Conservation (phyloP, 1,140 invertebrate genomes). For the Brachionus plicatilis region DNA sequence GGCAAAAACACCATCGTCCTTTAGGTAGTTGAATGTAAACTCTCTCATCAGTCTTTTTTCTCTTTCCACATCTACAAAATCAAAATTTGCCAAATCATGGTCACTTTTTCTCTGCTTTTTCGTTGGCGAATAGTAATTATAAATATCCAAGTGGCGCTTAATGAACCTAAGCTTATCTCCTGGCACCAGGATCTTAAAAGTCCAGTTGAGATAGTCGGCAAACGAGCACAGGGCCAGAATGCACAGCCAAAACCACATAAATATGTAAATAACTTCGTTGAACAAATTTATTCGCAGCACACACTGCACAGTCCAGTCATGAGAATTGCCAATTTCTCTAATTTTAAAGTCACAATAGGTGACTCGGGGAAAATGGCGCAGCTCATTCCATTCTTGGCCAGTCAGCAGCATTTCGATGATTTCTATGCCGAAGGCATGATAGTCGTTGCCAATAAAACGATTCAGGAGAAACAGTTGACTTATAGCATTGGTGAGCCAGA, state of each 20-base stretch:
- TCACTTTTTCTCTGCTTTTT: background rate
- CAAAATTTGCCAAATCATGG: background rate
- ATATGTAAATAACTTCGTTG: conserved; percentile 38
- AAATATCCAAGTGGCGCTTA: conserved; percentile 25
- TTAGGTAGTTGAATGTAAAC: conserved; percentile 37
- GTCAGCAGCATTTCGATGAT: conserved; percentile 53
- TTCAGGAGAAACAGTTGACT: conserved; percentile 60
- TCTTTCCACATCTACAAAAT: conserved; percentile 10
- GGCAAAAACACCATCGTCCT: conserved; percentile 30
- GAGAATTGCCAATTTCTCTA: conserved; percentile 32
- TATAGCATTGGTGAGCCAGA: conserved; percentile 59
- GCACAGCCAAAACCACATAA: conserved; percentile 41
- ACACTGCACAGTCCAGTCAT: conserved; percentile 40
- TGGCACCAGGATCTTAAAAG: background rate
- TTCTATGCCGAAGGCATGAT: conserved; percentile 54
- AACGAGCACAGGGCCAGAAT: conserved; percentile 11
- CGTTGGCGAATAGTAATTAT: background rate
- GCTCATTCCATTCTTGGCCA: conserved; percentile 54
- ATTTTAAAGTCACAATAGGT: conserved; percentile 52
- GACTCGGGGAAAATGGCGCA: conserved; percentile 57
- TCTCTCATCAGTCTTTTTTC: conserved; percentile 9
- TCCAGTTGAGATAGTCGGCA: conserved; percentile 26
- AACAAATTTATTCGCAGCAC: conserved; percentile 38
- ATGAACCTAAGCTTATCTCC: conserved; percentile 17
- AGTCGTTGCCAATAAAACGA: conserved; percentile 58